Conservation (phyloP, 2,113 vertebrate genomes). For the Dendropsophus ebraccatus region DNA sequence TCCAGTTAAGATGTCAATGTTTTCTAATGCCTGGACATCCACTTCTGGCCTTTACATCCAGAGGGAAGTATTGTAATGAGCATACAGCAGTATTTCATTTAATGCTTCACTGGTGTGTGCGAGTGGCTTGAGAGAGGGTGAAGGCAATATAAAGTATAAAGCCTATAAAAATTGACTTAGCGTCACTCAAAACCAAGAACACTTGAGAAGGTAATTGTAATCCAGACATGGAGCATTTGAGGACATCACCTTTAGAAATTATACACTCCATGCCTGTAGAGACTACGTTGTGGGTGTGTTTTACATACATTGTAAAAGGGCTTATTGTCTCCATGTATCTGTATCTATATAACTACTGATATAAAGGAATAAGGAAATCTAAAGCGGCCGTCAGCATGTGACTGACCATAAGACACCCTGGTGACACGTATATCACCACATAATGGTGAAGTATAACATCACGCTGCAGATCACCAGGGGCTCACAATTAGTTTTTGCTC, state of each 20-base stretch:
- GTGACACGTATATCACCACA: too few species aligned
- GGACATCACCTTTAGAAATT: conserved; percentile 6
- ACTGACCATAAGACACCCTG: not conserved
- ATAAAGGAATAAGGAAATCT: not conserved
- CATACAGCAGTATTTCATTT: conserved; percentile 22
- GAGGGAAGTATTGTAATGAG: conserved; percentile 21
- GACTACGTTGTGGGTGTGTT: not conserved
- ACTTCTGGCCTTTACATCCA: conserved; percentile 7
- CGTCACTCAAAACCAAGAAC: conserved; percentile 10
- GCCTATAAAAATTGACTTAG: not conserved
- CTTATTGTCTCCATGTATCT: not conserved
- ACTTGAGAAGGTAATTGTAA: conserved; percentile 6
- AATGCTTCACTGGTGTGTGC: conserved; percentile 18
- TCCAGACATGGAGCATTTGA: conserved; percentile 16
- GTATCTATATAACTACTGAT: too few species aligned
- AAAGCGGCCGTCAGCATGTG: not conserved
- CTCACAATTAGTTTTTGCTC: not conserved
- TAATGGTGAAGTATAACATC: not conserved
- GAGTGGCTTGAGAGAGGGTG: not conserved
- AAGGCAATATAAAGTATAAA: not conserved
- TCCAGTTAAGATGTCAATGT: not conserved
- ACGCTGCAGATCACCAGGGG: not conserved
- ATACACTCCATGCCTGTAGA: not conserved
- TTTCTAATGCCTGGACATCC: not conserved
- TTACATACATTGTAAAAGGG: not conserved